Percentiles rank a stretch among this genome's conserved stretches.
phyloP scores from a whole-genome alignment of 2,888 invertebrate species.

The Plebejus anna region DNA sequence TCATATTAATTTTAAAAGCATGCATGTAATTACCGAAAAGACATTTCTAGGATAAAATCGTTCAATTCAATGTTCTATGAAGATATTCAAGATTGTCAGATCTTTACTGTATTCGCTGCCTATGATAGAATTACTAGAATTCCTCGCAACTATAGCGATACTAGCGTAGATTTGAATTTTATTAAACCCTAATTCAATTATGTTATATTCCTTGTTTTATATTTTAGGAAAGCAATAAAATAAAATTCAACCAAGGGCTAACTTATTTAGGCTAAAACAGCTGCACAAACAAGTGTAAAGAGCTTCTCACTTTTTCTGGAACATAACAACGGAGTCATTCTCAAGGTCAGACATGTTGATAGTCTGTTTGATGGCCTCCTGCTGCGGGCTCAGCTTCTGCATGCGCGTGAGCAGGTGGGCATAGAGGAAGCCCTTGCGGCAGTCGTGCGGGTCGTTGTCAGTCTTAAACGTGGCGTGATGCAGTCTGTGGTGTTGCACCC shows the following conservation, averaged over 20 bases:
- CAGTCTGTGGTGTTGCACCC: constrained; percentile 89
- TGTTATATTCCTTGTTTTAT: no score
- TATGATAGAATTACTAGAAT: no score
- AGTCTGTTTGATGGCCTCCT: constrained; percentile 81
- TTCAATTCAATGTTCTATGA: no score
- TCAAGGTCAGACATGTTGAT: constrained; percentile 91
- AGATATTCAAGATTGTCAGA: no score
- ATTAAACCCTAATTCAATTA: no score
- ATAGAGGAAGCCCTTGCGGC: constrained; percentile 88
- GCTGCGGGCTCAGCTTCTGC: constrained; percentile 81
- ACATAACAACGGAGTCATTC: constrained; percentile 87
- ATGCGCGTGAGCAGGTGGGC: constrained; percentile 89
- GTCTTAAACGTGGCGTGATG: constrained; percentile 90
- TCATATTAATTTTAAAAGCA: neutral
- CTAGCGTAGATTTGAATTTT: no score
- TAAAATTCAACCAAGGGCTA: no score
- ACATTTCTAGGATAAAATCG: neutral
- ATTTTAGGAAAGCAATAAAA: no score
- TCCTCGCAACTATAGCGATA: no score
- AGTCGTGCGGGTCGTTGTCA: constrained; percentile 89
- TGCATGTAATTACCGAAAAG: neutral
- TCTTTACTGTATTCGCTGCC: no score
- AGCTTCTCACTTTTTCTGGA: constrained; percentile 86
- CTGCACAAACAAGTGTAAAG: neutral
- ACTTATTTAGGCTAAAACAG: no score